These are phyloP conservation scores for Hippopotamyrus pictus DNA, from an alignment of 2,797 vertebrate species.

Conservation along the genomic window DNA sequence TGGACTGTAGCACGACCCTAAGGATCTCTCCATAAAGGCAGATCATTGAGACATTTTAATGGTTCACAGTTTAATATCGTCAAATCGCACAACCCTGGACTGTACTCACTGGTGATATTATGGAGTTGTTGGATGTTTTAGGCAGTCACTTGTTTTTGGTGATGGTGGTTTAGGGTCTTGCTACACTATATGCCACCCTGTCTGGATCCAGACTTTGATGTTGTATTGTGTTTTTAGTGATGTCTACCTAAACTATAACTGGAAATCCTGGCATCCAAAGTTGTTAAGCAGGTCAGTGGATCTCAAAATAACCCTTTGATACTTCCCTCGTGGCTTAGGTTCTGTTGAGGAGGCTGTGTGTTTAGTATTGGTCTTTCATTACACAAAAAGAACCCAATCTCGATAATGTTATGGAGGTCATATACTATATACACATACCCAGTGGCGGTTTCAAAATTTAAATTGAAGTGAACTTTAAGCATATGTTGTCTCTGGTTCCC, in stretches of 20 bases:
- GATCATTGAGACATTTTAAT: not conserved
- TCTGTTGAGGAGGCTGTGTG: not conserved
- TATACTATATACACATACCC: not conserved
- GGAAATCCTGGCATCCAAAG: not conserved
- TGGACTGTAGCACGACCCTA: not conserved
- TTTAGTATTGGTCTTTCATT: not conserved
- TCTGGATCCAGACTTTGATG: not conserved
- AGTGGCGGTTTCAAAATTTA: slow-evolving; percentile 2
- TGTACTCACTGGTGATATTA: not conserved
- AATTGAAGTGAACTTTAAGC: slow-evolving; percentile 1
- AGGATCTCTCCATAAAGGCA: not conserved
- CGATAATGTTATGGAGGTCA: slow-evolving; percentile 2
- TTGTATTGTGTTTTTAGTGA: not conserved
- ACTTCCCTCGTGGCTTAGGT: not conserved
- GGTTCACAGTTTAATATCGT: not conserved
- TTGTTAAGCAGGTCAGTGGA: not conserved
- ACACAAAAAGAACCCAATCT: not conserved
- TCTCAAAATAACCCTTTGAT: not conserved
- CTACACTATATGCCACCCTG: not conserved
- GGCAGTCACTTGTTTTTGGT: not conserved
- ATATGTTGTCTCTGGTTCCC: not conserved
- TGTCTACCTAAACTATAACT: not conserved
- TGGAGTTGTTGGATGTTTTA: not conserved
- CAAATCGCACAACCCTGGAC: not conserved
- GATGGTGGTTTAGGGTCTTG: not conserved